Evolutionary conservation across 2,113 vertebrate genomes (phyloP).

Genomic region (Periophthalmodon schlosseri): DNA sequence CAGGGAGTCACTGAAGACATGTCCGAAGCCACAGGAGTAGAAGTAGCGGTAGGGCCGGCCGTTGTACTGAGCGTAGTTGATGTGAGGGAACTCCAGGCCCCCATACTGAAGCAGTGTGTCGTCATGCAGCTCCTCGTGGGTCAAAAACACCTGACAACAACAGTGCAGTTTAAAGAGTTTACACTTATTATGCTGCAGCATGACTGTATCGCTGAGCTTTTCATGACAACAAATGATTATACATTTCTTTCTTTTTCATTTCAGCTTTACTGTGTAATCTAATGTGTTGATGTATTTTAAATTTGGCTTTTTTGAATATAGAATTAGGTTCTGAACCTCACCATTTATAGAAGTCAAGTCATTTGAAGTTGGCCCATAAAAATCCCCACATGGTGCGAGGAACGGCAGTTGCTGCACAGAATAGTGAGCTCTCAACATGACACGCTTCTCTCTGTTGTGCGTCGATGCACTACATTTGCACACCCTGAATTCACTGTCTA

Average conservation of each 20-base stretch:
- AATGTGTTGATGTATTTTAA: not conserved
- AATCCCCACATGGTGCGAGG: constrained; percentile 14
- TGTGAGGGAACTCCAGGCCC: constrained; percentile 91
- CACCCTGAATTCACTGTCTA: constrained; percentile 41
- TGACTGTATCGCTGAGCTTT: not conserved
- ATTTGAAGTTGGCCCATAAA: not conserved
- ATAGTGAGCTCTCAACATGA: constrained; percentile 26
- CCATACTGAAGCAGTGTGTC: constrained; percentile 81
- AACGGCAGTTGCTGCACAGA: constrained; percentile 36
- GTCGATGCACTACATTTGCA: constrained; percentile 48
- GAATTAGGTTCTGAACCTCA: not conserved
- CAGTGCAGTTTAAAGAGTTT: not conserved
- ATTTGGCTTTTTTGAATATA: not conserved
- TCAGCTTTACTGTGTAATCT: not conserved
- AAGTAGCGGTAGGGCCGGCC: constrained; percentile 85
- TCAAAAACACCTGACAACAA: constrained; percentile 83
- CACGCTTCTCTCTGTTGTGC: constrained; percentile 31
- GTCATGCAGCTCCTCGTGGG: constrained; percentile 83
- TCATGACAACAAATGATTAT: not conserved
- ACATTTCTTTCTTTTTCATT: not conserved
- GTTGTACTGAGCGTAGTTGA: constrained; percentile 83
- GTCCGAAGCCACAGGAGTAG: constrained; percentile 87
- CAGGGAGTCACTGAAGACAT: constrained; percentile 86
- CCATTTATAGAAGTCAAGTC: too few species aligned
- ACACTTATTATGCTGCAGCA: not conserved